phyloP scores from a whole-genome alignment of 2,888 invertebrate genomes.

The Volucella zonaria region DNA sequence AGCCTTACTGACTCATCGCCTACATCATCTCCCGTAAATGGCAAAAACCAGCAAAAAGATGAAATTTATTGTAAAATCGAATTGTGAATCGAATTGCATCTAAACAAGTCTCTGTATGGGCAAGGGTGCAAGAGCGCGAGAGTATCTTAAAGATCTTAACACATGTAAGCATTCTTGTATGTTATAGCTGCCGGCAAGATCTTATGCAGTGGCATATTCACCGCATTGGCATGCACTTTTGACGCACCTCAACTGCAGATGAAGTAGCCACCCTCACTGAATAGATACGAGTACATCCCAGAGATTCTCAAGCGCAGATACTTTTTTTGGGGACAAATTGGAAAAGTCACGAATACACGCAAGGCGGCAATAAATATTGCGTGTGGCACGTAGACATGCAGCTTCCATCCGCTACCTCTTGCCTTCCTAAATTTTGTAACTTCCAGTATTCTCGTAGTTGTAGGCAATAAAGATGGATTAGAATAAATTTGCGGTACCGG shows the following conservation, averaged over 20 bases:
- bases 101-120: not conserved
- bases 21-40: slow-evolving; percentile 55
- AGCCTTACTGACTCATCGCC: slow-evolving; percentile 57
- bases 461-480: slow-evolving; percentile 41
- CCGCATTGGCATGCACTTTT: slow-evolving; percentile 45
- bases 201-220: slow-evolving; percentile 44
- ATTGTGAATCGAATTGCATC: slow-evolving; percentile 53
- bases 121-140: no score
- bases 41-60: slow-evolving; percentile 31
- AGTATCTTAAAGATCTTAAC: slow-evolving; percentile 53
- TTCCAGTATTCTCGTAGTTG: not conserved
- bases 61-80: slow-evolving; percentile 61
- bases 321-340: slow-evolving; percentile 50
- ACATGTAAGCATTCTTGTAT: slow-evolving; percentile 29
- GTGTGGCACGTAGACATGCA: slow-evolving; percentile 28
- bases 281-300: not conserved
- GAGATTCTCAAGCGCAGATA: slow-evolving; percentile 27
- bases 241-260: slow-evolving; percentile 57
- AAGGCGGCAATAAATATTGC: slow-evolving; percentile 55
- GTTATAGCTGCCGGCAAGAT: not conserved
- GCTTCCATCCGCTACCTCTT: not conserved
- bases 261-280: slow-evolving; percentile 60
- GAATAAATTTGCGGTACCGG: slow-evolving; percentile 43
- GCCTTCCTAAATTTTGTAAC: slow-evolving; percentile 14
- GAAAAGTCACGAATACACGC: slow-evolving; percentile 32